A percentile compares a stretch with the other conserved stretches of the same genome.
Conservation (phyloP, 2,113 vertebrate species). For the Tychaedon coryphoeus region DNA sequence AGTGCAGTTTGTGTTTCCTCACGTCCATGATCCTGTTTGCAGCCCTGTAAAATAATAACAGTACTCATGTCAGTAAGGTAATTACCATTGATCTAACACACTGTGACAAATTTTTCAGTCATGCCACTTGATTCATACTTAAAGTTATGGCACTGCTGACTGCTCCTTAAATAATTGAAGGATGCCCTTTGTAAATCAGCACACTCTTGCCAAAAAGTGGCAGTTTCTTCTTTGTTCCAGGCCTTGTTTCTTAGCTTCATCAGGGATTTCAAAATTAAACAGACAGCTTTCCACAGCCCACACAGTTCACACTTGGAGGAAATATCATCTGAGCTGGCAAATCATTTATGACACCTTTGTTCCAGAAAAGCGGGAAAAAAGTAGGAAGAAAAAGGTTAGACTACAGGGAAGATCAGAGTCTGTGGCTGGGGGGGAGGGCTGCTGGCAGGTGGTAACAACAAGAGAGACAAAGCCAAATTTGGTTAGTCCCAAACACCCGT, state of each 20-base stretch:
- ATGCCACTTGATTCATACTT: conserved; percentile 88
- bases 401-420: neutral
- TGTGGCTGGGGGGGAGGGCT: neutral
- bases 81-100: conserved; percentile 97
- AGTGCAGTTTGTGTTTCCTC: conserved; percentile 79
- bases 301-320: neutral
- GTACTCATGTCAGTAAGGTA: conserved; percentile 96
- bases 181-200: conserved; percentile 73
- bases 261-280: conserved; percentile 69
- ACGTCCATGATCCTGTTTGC: conserved; percentile 88
- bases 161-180: conserved; percentile 77
- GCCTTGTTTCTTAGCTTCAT: conserved; percentile 61
- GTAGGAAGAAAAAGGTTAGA: neutral
- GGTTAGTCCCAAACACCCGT: neutral
- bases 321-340: conserved; percentile 39
- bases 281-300: conserved; percentile 53
- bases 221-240: conserved; percentile 65
- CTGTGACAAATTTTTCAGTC: conserved; percentile 88
- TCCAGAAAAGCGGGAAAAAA: neutral
- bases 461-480: neutral
- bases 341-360: conserved; percentile 52
- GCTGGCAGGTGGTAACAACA: neutral
- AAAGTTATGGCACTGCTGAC: conserved; percentile 75
- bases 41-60: conserved; percentile 99
- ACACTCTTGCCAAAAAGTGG: conserved; percentile 53